Base-by-base conservation (phyloP, 1,140 invertebrate genomes). In the Drosophila nigrodunni region DNA sequence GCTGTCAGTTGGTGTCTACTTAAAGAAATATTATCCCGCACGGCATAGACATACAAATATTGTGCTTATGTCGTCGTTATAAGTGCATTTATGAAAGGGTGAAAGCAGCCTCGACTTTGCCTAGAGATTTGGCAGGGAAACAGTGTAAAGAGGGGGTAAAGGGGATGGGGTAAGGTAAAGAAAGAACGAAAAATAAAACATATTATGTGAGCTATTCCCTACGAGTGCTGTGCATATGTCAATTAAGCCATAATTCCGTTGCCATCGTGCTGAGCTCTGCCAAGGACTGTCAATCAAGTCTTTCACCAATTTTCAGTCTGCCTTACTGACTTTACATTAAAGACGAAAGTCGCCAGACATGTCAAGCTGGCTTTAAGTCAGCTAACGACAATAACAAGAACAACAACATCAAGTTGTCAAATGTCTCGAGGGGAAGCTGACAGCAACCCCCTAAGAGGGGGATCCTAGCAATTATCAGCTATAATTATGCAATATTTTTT, bases 1-100 rank as follows among this genome's bases (percentile, higher is more conserved):
- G 77, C 85, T 83, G 83, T 89, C 83, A 88, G 80, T 88, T 89
- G 85, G 85, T 88, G 80, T 89, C 83, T 88, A 88, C 82, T 88
- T 88, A 88, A 77, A 80, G 79, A 88, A 88, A 89, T 89, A 88
- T 88, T 87, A 87, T 87, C 82, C 82, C 77, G 82, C 74, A 83
- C 66, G 67, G 50, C 60, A 72, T 58, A 69, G 68, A 86, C 69
- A 87, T 64, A 77, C 66, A 87, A 77, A 87, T 72, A 75, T 78
- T 75, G 66, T 74, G 41, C 67, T 60, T 74, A 74, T 54, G 18
- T 13, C 21, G 34, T 75, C 54, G 73, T 67, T 59, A 60, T 68
- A 46, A 61, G 41, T 69, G 65, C 49, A 58, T 55, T 68, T 69
- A 55, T 60, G 61, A 68, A 79, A 79, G 77, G 77, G 77, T 78